These are phyloP conservation scores for Bombycilla garrulus DNA, from an alignment of 2,113 vertebrate genomes.

Conservation along the genomic window DNA sequence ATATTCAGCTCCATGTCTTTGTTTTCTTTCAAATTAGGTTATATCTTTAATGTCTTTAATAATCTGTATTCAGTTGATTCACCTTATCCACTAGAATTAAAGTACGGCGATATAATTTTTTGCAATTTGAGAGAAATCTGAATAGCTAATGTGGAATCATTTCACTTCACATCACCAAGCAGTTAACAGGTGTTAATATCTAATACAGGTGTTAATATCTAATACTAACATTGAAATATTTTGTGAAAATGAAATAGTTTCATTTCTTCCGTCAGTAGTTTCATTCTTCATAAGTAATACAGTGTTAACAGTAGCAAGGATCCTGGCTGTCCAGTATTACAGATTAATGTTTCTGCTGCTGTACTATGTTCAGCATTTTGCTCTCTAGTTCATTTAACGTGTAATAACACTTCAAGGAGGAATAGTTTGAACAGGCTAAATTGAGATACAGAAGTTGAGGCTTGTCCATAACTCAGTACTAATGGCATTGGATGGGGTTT, in stretches of 20 bases:
- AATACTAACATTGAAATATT: background rate
- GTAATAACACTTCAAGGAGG: background rate
- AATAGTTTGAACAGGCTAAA: background rate
- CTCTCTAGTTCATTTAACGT: background rate
- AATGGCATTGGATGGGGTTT: background rate
- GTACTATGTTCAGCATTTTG: background rate
- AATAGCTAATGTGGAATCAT: background rate
- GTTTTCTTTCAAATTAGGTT: background rate
- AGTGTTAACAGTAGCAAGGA: background rate
- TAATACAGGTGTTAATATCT: background rate
- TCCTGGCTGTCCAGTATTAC: background rate
- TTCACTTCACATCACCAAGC: fast-evolving
- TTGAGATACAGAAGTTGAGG: background rate
- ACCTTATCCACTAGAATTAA: background rate
- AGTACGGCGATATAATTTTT: background rate
- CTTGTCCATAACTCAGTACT: background rate
- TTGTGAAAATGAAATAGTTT: background rate
- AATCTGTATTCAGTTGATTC: background rate
- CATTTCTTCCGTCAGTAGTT: background rate
- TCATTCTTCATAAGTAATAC: background rate
- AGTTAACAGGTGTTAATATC: background rate
- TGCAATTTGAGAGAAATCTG: background rate
- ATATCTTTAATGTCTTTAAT: background rate
- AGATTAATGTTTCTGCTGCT: background rate
- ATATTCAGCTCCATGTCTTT: background rate